phyloP scores from a whole-genome alignment of 2,113 vertebrate genomes.

The Antigone vipio region DNA sequence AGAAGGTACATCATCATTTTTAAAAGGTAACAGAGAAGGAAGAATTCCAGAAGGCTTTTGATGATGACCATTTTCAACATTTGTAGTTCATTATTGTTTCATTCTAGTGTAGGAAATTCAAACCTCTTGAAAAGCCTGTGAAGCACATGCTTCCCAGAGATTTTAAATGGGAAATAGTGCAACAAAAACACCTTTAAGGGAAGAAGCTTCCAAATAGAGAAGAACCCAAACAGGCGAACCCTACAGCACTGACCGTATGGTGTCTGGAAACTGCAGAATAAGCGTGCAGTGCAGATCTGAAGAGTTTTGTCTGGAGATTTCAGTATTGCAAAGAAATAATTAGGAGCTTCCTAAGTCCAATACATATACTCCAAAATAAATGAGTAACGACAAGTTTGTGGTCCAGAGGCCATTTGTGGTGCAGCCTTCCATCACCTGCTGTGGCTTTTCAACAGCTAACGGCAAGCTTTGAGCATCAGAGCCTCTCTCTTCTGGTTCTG shows the following conservation, averaged over 20 bases:
- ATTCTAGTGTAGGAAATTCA: not conserved
- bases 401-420: not conserved
- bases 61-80: not conserved
- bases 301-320: not conserved
- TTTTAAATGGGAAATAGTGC: not conserved
- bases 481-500: slow-evolving; percentile 54
- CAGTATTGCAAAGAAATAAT: not conserved
- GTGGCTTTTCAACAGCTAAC: slow-evolving; percentile 33
- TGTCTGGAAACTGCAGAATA: not conserved
- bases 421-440: slow-evolving; percentile 40
- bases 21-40: not conserved
- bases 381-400: not conserved
- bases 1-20: not conserved
- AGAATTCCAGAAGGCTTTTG: not conserved
- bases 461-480: slow-evolving; percentile 46
- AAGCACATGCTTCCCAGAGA: not conserved
- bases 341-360: not conserved
- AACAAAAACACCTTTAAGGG: not conserved
- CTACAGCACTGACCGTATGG: not conserved
- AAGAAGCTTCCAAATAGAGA: not conserved
- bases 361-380: not conserved
- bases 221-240: not conserved
- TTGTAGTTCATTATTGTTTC: not conserved
- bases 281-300: not conserved
- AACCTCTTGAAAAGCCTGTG: not conserved